Conservation (phyloP, 2,888 invertebrate species). For the Biston betularia region DNA sequence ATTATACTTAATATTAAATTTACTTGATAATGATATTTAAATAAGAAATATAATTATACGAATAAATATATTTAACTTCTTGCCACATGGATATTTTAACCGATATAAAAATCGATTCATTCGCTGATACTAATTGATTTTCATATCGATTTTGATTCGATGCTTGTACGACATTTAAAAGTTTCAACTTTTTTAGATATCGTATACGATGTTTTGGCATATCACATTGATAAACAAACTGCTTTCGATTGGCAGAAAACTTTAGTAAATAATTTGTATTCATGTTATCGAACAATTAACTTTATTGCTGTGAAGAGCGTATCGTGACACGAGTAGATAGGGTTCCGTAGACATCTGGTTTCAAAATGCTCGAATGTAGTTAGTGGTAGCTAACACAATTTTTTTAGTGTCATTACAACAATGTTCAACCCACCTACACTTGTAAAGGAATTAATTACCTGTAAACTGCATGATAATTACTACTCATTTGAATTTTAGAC, state of each 20-base stretch:
- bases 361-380: too few relatives aligned
- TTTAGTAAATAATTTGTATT: constrained; percentile 12
- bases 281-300: constrained; percentile 9
- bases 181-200: constrained; percentile 17
- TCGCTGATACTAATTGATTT: constrained; percentile 13
- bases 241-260: too few relatives aligned
- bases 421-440: too few relatives aligned
- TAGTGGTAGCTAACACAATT: too few relatives aligned
- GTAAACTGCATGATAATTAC: too few relatives aligned
- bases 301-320: too few relatives aligned
- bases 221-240: constrained; percentile 30
- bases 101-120: constrained; percentile 25
- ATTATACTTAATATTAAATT: neutral
- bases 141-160: constrained; percentile 31
- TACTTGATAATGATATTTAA: neutral
- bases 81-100: constrained; percentile 14
- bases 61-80: neutral
- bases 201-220: constrained; percentile 33
- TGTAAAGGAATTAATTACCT: too few relatives aligned
- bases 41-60: neutral
- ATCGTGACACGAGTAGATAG: too few relatives aligned
- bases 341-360: too few relatives aligned
- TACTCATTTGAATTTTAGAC: too few relatives aligned
- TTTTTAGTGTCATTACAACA: too few relatives aligned
- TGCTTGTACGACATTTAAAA: constrained; percentile 35